Evolutionary conservation across 2,113 vertebrate genomes (phyloP).

Genomic region (Catharus minimus): DNA sequence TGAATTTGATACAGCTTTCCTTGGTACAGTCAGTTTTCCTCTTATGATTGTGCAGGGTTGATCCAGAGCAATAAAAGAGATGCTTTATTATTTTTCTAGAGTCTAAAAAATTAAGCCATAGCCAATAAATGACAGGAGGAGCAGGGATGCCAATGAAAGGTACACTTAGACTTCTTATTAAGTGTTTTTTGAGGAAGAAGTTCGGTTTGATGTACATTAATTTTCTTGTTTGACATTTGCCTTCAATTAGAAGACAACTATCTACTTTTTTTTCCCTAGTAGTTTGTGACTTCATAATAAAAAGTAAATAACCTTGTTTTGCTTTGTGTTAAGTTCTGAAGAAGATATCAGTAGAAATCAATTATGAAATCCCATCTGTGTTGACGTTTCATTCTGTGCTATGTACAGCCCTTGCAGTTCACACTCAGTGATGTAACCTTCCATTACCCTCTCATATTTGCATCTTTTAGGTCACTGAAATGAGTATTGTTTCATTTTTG

Average conservation of each 20-base stretch:
- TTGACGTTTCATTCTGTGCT: neutral
- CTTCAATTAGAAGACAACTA: neutral
- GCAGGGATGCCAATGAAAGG: neutral
- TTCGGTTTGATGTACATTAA: neutral
- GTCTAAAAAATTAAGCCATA: neutral
- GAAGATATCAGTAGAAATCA: neutral
- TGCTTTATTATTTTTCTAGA: neutral
- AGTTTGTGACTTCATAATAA: neutral
- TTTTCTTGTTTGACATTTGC: neutral
- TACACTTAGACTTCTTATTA: neutral
- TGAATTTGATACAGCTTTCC: neutral
- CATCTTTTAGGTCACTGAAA: neutral
- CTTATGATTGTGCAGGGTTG: neutral
- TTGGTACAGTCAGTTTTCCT: neutral
- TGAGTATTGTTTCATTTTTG: neutral
- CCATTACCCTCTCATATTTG: neutral
- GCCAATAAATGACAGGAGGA: neutral
- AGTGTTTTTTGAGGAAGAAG: neutral
- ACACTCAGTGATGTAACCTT: neutral
- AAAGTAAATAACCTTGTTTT: neutral
- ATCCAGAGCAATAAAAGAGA: neutral
- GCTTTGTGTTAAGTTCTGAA: neutral
- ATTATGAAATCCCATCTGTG: neutral
- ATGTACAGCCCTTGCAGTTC: neutral
- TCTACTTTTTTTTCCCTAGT: neutral